Conservation (phyloP, 1,140 invertebrate genomes). For the Lepidotrigona ventralis region DNA sequence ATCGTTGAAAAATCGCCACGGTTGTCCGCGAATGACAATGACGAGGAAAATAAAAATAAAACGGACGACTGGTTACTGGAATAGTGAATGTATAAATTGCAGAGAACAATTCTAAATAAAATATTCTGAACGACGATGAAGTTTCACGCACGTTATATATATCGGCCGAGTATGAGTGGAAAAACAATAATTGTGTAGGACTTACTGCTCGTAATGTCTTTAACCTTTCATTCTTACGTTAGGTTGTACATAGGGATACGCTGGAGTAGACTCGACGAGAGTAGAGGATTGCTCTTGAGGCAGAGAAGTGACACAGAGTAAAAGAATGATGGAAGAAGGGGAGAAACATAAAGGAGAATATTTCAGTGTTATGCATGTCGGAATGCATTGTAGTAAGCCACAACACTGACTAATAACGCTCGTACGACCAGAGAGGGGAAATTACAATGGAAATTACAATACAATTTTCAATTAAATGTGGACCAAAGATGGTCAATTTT, state of each 20-base stretch:
- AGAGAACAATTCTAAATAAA: not conserved
- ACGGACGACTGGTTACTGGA: no score
- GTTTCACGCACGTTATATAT: not conserved
- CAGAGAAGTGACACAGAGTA: conserved; percentile 38
- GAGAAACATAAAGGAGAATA: conserved; percentile 21
- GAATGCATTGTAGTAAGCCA: conserved; percentile 29
- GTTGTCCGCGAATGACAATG: not conserved
- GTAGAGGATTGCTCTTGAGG: conserved; percentile 35
- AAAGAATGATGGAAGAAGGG: conserved; percentile 20
- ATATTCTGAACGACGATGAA: not conserved
- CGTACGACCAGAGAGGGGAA: not conserved
- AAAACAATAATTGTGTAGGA: conserved; percentile 46
- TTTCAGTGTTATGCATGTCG: conserved; percentile 23
- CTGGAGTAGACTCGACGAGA: conserved; percentile 46
- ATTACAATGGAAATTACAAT: no score
- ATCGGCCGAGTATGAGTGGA: not conserved
- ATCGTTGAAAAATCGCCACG: not conserved
- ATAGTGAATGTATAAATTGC: not conserved
- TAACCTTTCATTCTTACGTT: conserved; percentile 47
- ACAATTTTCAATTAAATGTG: not conserved
- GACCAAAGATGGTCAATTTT: not conserved
- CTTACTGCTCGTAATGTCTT: conserved; percentile 49
- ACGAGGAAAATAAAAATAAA: not conserved
- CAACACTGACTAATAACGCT: conserved; percentile 39
- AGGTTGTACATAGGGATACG: conserved; percentile 23